A percentile compares a stretch with the other conserved stretches of the same genome.
Conservation (phyloP, 2,888 invertebrate genomes). For the Arctia plantaginis region DNA sequence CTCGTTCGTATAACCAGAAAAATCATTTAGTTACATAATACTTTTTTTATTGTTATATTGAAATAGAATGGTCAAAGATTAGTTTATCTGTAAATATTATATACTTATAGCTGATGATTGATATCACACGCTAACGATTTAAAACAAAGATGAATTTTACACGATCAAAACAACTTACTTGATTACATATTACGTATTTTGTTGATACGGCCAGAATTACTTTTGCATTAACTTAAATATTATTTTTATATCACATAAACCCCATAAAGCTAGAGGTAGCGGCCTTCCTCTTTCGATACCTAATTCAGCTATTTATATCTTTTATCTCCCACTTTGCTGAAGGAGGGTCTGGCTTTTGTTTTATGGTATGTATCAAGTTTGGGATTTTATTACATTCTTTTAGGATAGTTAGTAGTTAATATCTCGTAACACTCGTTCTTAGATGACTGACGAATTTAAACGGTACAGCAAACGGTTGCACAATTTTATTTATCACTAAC, state of each 20-base stretch:
- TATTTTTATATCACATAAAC: not conserved
- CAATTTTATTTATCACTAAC: not conserved
- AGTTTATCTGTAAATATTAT: not conserved
- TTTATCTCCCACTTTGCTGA: not conserved
- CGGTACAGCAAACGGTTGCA: not conserved
- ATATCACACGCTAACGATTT: not conserved
- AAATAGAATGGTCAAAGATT: not conserved
- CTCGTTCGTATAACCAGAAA: not conserved
- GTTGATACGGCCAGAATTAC: not conserved
- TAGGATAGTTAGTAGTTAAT: not conserved
- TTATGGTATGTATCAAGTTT: not conserved
- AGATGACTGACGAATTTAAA: not conserved
- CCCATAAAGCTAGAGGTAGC: not conserved
- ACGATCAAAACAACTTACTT: not conserved
- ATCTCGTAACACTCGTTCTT: not conserved
- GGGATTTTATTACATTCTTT: not conserved
- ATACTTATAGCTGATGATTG: not conserved
- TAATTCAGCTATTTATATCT: not conserved
- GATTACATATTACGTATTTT: not conserved
- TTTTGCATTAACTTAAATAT: not conserved
- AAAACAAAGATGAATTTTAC: not conserved
- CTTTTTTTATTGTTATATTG: not conserved
- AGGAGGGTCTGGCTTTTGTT: not conserved
- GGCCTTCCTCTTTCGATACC: not conserved
- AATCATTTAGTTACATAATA: not conserved